Base-by-base conservation (phyloP, 2,797 vertebrate genomes). In the Lycodopsis pacificus region DNA sequence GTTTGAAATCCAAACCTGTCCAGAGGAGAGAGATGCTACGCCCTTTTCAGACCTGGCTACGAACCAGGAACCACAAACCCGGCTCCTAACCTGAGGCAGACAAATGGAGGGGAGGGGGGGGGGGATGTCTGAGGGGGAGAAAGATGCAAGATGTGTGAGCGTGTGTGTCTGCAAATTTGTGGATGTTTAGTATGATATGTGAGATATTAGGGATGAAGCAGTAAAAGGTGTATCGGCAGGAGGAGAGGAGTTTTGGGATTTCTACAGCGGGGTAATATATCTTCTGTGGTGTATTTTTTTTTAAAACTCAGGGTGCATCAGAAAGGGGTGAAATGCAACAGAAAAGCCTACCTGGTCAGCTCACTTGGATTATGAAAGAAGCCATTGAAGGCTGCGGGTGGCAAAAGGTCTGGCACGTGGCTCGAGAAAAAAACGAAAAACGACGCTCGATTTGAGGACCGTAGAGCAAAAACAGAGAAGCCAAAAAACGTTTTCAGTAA, bases 1-100 rank as follows among this genome's bases (percentile, higher is more conserved):
- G 79, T 95, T 94, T 94, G 93, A 95, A 94, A 95, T 93, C 83
- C 88, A 86, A 90, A 88, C 82, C 91, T 84, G 90, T 91, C 84
- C 54, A 34, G 57, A 85, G 82, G 73, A 80, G 86, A 87, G 86
- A 56, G 89, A 90, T 87, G 86, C 88, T 86, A 71, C 65, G 30
- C 88, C 90, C 81, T 88, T 89, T 90, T 85, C 66, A 61, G 79
- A 40, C 75, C 69, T 89, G 86, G 87, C 92, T 79, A 73, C 1
- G 34, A 32, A 90, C 81, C 86, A 89, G 89, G 70, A 76, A 77
- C 77, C 79, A 76, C 84, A 85, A 91, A 90, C 81, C 80, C 90
- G 74, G 76, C 79, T 80, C 65, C 71, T 38, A 46, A 82, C 77
- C 48, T 73, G 74, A 84, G 73, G 56, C 79, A 70, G 85, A 82